Percentiles rank a stretch among this genome's conserved stretches.
phyloP scores from a whole-genome alignment of 1,140 invertebrate genomes.

The Cephus cinctus region DNA sequence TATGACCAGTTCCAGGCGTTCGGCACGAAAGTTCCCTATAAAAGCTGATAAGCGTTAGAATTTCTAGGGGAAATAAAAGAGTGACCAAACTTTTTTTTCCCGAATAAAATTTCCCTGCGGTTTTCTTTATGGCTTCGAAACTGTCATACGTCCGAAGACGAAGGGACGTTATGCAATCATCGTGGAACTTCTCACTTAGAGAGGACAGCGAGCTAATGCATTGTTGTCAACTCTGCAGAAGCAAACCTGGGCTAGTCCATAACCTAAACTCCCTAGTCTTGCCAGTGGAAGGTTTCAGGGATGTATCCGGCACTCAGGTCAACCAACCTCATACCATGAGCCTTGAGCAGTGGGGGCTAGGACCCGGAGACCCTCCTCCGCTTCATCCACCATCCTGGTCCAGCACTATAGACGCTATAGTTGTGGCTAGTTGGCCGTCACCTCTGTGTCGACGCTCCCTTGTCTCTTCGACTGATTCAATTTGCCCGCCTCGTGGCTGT shows the following conservation, averaged over 20 bases:
- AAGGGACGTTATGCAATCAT: conserved; percentile 51
- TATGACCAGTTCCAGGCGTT: no score
- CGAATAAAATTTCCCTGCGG: no score
- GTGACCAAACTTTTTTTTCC: no score
- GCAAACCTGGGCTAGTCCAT: conserved; percentile 22
- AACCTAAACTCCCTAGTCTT: conserved; percentile 26
- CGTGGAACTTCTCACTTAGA: conserved; percentile 53
- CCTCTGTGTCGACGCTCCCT: conserved; percentile 53
- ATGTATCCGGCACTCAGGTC: conserved; percentile 28
- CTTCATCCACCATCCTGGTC: no score
- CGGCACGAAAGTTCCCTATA: no score
- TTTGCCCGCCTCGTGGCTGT: conserved; percentile 55
- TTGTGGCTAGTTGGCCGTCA: conserved; percentile 56
- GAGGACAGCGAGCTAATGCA: conserved; percentile 49
- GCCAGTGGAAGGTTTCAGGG: conserved; percentile 22
- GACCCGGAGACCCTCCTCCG: no score
- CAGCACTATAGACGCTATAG: conserved; percentile 46
- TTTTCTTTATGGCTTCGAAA: no score
- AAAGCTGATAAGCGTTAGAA: no score
- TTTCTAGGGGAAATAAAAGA: no score
- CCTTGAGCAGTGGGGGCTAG: background rate
- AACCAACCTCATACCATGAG: conserved; percentile 13
- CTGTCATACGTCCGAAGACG: no score
- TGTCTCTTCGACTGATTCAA: conserved; percentile 57
- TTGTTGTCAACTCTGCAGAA: conserved; percentile 29